Evolutionary conservation across 2,797 vertebrate genomes (phyloP), one percentile per base, ranked within the genome.

Genomic region (Poecilia velifera): DNA sequence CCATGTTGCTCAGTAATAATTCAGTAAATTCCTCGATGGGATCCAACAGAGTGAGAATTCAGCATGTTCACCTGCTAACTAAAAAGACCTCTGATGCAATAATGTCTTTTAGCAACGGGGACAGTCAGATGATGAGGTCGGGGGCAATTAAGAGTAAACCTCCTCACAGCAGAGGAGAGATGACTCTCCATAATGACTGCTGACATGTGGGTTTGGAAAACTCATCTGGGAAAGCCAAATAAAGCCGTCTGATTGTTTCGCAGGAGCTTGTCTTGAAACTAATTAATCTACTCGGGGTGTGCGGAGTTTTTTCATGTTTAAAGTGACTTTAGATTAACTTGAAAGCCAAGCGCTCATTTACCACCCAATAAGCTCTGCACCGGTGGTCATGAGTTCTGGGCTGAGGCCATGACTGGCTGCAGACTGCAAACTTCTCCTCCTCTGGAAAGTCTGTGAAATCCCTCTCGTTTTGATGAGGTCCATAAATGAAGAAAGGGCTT

Each of bases 71-170:
- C 72, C 62, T 72, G 41, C 79, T 81, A 74, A 18, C 79, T 81
- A 74, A 18, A 75, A 77, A 34, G 46, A 25, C 41, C 71, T 53
- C 82, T 77, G 80, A 84, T 89, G 76, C 79, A 89, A 90, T 79
- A 8, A 34, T 57, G 51, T 84, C 64, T 81, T 62, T 55, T 55
- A 86, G 75, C 28, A 62, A 76, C 2, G 7, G 34, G 80, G 76
- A 62, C 82, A 49, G 81, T 83, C 78, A 64, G 78, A 79, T 81
- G 83, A 79, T 79, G 83, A 79, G 78, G 64, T 82, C 78, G 62
- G 81, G 82, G 46, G 76, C 71, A 84, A 88, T 90, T 84, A 88
- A 77, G 75, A 76, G 59, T 18, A 28, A 31, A 73, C 57, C 34
- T 28, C 39, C 76, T 72, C 59, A 8, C 83, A 74, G 82, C 86